phyloP scores from a whole-genome alignment of 2,797 vertebrate genomes.

The Thalassophryne amazonica region DNA sequence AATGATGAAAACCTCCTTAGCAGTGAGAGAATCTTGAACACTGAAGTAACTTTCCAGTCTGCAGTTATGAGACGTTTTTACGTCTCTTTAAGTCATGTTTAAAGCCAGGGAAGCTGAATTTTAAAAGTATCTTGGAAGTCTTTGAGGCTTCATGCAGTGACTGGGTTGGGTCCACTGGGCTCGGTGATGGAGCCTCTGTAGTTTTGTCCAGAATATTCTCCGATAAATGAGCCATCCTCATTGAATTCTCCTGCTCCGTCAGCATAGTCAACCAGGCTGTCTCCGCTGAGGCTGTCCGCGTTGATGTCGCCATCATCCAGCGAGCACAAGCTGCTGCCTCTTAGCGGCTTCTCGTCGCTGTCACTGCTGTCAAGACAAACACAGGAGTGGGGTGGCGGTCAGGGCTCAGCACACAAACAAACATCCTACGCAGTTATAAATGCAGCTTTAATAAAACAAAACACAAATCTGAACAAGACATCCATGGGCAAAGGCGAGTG shows the following conservation, averaged over 20 bases:
- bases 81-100: conserved; percentile 9
- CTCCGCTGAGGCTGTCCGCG: conserved; percentile 82
- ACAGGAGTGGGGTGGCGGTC: conserved; percentile 38
- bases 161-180: conserved; percentile 37
- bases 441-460: conserved; percentile 15
- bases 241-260: conserved; percentile 86
- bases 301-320: conserved; percentile 69
- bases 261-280: conserved; percentile 86
- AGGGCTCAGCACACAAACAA: conserved; percentile 33
- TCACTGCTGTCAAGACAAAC: conserved; percentile 68
- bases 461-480: too few species aligned
- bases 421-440: conserved; percentile 8
- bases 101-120: conserved; percentile 21
- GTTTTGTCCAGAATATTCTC: conserved; percentile 83
- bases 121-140: conserved; percentile 22
- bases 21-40: conserved; percentile 30
- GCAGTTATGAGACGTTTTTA: conserved; percentile 22
- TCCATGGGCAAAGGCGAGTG: too few species aligned
- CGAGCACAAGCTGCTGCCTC: conserved; percentile 77
- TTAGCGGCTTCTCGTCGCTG: conserved; percentile 90
- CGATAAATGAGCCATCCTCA: conserved; percentile 96
- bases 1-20: conserved; percentile 36
- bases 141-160: conserved; percentile 38
- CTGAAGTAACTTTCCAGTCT: conserved; percentile 13
- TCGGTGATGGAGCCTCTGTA: conserved; percentile 75